phyloP scores from a whole-genome alignment of 1,140 invertebrate species.

The Nilaparvata lugens region DNA sequence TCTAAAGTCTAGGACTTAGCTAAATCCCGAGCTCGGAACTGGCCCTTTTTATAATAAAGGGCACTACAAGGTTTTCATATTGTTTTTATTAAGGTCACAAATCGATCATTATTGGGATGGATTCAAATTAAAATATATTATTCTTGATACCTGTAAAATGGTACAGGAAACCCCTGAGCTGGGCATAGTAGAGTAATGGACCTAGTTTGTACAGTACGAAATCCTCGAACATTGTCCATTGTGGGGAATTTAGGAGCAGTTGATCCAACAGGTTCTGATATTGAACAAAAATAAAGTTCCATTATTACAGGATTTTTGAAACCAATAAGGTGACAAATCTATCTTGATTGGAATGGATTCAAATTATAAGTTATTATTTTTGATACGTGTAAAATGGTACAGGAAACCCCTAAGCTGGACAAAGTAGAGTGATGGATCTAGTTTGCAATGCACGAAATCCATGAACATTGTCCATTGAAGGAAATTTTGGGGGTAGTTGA shows the following conservation, averaged over 20 bases:
- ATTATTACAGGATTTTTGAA: too few species aligned
- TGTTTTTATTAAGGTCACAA: too few species aligned
- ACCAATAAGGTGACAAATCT: too few species aligned
- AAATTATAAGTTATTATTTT: too few species aligned
- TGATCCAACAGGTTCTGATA: slow-evolving; percentile 32
- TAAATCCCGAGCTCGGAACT: too few species aligned
- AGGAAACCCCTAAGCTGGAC: slow-evolving; percentile 54
- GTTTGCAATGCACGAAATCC: slow-evolving; percentile 40
- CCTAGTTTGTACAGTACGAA: slow-evolving; percentile 35
- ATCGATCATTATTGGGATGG: too few species aligned
- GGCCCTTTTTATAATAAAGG: too few species aligned
- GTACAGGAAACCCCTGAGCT: slow-evolving; percentile 52
- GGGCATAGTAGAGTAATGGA: slow-evolving; percentile 44
- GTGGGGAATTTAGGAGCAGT: slow-evolving; percentile 31
- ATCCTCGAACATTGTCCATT: slow-evolving; percentile 35
- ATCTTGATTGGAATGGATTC: too few species aligned
- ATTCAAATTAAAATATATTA: too few species aligned
- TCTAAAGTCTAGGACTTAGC: too few species aligned
- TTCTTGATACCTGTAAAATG: slow-evolving; percentile 43
- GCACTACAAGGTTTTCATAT: too few species aligned
- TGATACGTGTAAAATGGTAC: slow-evolving; percentile 47
- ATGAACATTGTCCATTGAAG: slow-evolving; percentile 26
- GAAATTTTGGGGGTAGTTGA: slow-evolving; percentile 31
- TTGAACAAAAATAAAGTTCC: neutral
- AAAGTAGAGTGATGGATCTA: slow-evolving; percentile 38